Base-by-base conservation (phyloP, 2,113 vertebrate species). In the Crotalus viridis region DNA sequence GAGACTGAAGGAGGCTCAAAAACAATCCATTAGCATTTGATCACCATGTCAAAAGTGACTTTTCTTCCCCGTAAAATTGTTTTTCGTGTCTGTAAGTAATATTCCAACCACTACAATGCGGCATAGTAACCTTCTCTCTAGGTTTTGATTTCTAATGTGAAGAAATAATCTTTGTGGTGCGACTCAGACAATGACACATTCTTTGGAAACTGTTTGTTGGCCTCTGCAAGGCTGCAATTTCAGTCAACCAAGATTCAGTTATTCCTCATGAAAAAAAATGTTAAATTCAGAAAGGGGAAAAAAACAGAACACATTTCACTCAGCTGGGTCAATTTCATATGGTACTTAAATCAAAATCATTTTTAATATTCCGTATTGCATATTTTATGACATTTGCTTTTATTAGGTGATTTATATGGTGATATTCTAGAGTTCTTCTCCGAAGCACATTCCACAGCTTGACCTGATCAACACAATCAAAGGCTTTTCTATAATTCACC, bases 211-310 rank as follows among this genome's bases (percentile, higher is more conserved):
- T n/a, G 55, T 0, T 81, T 4, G 26, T 39, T 33, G 21, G 51
- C 0, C 48, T 0, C 17, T 85, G 90, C 92, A 1, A 21, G 57
- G 26, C 89, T 95, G 54, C 52, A 86, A 81, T 92, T 93, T 90
- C 91, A 92, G 94, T 55, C 0, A 26, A 90, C 24, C 91, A 64
- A 93, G 94, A 94, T 88, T 17, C 0, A 57, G 10, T 61, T 94
- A 89, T 91, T 92, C 26, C 0, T 57, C 69, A 0, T 91, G 48
- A 28, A 39, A 95, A 89, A 39, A 94, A 91, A 54, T 28, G 19
- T 0, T n/a, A 0, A 1, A 93, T 4, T 17, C 0, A 0, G 8
- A 21, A 21, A 51, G 51, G 89, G 51, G 91, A 90, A 74, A 92
- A 91, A 89, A 48, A 8, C 85, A 86, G 0, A 93, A 69, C 24